Evolutionary conservation across 1,140 invertebrate species (phyloP).

Genomic region (honey bee (Apis mellifera)): Amel_HAv3.1 CM009937.2:8755001-8755500

Average conservation of each 20-base stretch:
- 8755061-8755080: slow-evolving; percentile 74
- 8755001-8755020: slow-evolving; percentile 78
- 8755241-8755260: background rate
- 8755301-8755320: slow-evolving; percentile 2
- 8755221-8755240: no score
- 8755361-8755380: slow-evolving; percentile 64
- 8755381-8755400: slow-evolving; percentile 66
- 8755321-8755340: background rate
- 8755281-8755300: slow-evolving; percentile 67
- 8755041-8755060: slow-evolving; percentile 73
- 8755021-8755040: slow-evolving; percentile 72
- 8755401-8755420: slow-evolving; percentile 48
- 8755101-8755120: slow-evolving; percentile 39
- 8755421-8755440: background rate
- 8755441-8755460: no score
- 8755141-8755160: slow-evolving; percentile 4
- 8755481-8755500: no score
- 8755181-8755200: background rate
- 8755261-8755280: slow-evolving; percentile 71
- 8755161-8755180: background rate
- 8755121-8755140: slow-evolving; percentile 12
- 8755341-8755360: slow-evolving; percentile 47
- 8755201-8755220: background rate
- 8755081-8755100: slow-evolving; percentile 79
- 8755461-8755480: no score